phyloP scores from a whole-genome alignment of 2,888 invertebrate genomes.

The Dasysyrphus albostriatus region DNA sequence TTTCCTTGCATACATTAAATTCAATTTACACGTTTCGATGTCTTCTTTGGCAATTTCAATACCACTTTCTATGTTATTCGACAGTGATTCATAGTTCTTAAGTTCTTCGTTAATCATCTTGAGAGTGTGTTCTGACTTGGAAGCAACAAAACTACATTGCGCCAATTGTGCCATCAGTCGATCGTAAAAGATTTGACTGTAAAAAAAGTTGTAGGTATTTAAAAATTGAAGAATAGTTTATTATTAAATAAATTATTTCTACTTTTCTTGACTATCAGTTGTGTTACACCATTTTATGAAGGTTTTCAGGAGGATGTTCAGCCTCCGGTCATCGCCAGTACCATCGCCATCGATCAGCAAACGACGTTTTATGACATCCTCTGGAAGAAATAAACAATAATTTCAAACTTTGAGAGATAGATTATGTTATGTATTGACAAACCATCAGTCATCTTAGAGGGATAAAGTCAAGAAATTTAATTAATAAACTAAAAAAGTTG shows the following conservation, averaged over 20 bases:
- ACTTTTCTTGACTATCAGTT: conserved; percentile 85
- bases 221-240: neutral
- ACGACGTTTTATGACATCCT: conserved; percentile 94
- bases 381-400: conserved; percentile 83
- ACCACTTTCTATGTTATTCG: conserved; percentile 89
- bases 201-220: conserved; percentile 69
- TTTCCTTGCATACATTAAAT: conserved; percentile 91
- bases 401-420: neutral
- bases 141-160: conserved; percentile 93
- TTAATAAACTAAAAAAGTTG: conserved; percentile 10
- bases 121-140: conserved; percentile 90
- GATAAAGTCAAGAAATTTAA: conserved; percentile 18
- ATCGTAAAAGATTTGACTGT: conserved; percentile 88
- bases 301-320: conserved; percentile 92
- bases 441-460: conserved; percentile 63
- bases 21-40: conserved; percentile 91
- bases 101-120: conserved; percentile 92
- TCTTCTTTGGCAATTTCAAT: conserved; percentile 91
- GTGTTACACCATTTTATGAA: conserved; percentile 90
- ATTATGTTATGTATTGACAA: neutral
- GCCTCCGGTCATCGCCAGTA: conserved; percentile 94
- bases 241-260: neutral
- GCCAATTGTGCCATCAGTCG: conserved; percentile 91
- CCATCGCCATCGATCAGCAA: conserved; percentile 97
- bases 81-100: conserved; percentile 90